Evolutionary conservation across 2,113 vertebrate genomes (phyloP).

Genomic region (Willisornis vidua): DNA sequence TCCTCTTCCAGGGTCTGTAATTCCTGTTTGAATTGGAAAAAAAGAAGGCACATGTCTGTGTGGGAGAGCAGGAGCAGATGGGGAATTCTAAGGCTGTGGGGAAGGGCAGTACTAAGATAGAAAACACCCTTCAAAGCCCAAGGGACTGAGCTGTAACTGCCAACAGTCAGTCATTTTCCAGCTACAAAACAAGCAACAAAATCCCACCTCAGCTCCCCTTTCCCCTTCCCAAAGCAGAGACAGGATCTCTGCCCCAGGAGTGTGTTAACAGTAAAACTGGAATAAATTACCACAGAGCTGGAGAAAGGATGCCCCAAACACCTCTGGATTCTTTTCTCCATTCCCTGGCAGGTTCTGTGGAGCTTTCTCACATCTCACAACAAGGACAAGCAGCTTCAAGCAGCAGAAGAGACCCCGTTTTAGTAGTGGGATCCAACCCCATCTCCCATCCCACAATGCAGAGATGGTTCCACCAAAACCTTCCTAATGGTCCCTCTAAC

Average conservation of each 20-base stretch:
- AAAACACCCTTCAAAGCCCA: slow-evolving; percentile 28
- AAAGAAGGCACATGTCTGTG: not conserved
- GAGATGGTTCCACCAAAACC: not conserved
- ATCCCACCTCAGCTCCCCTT: not conserved
- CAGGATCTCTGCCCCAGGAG: not conserved
- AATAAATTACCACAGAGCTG: not conserved
- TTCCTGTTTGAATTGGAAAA: not conserved
- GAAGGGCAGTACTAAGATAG: slow-evolving; percentile 24
- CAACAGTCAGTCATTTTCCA: slow-evolving; percentile 32
- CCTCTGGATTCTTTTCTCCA: not conserved
- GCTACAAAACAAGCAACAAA: slow-evolving; percentile 14
- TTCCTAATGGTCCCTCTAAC: not conserved
- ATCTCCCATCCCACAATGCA: not conserved
- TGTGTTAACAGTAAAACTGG: not conserved
- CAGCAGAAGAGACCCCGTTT: not conserved
- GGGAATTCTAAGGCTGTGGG: not conserved
- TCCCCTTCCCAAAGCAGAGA: slow-evolving; percentile 17
- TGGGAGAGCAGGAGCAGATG: slow-evolving; percentile 32
- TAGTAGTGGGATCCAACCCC: not conserved
- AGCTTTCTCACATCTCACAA: not conserved
- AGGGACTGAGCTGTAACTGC: not conserved
- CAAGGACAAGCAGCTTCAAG: not conserved
- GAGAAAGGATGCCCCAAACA: not conserved
- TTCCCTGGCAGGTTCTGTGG: not conserved
- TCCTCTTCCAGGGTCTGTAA: not conserved